Conservation (phyloP, 2,888 invertebrate species). For the Osedax fenrisi region DNA sequence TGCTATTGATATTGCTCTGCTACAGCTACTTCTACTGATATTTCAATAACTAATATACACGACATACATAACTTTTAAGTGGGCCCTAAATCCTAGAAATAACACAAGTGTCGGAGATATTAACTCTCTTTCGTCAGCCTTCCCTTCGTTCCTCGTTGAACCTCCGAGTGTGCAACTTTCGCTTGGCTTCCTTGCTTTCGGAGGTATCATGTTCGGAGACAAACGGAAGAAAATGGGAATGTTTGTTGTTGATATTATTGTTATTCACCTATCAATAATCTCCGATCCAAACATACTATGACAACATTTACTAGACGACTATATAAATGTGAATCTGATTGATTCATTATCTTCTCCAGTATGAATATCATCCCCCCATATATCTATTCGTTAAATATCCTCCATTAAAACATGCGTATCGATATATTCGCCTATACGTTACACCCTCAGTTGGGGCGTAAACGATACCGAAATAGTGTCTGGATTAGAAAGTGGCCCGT, state of each 20-base stretch:
- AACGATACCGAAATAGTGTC: constrained; percentile 16
- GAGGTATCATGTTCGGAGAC: constrained; percentile 34
- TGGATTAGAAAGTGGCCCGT: constrained; percentile 30
- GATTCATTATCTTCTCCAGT: too few species aligned
- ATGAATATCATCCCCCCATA: too few species aligned
- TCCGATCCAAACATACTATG: neutral
- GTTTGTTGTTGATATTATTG: constrained; percentile 24
- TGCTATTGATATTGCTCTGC: too few species aligned
- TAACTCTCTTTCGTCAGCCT: constrained; percentile 28
- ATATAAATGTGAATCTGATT: too few species aligned
- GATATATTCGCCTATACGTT: too few species aligned
- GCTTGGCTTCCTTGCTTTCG: constrained; percentile 34
- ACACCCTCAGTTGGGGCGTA: constrained; percentile 27
- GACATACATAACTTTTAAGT: too few species aligned
- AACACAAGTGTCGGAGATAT: constrained; percentile 26
- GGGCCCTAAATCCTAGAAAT: constrained; percentile 16
- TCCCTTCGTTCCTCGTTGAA: constrained; percentile 28
- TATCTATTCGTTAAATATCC: too few species aligned
- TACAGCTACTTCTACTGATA: too few species aligned
- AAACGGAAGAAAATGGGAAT: constrained; percentile 24
- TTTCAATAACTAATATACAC: too few species aligned
- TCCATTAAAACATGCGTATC: too few species aligned
- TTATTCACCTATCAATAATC: neutral
- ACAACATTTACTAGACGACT: too few species aligned
- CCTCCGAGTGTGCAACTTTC: neutral